Base-by-base conservation (phyloP, 2,797 vertebrate genomes). In the Cephalopachus bancanus region DNA sequence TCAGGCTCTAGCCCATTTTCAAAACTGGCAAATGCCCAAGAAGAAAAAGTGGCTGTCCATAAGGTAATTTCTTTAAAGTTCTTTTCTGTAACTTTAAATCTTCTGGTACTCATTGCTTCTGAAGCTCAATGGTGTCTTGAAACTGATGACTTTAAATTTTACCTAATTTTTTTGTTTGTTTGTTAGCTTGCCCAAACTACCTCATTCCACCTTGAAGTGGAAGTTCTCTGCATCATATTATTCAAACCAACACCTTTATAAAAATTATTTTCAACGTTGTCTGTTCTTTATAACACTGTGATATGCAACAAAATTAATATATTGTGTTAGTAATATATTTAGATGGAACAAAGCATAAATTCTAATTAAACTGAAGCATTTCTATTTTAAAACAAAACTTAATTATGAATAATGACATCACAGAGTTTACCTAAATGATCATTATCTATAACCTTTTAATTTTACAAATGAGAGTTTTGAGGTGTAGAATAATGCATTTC, bases 391-490 rank as follows among this genome's bases (percentile, higher is more conserved):
- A 83, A 74, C 10, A 90, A 81, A 30, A 83, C 11, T 67, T 84
- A 80, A 37, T 53, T 76, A 64, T 84, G 28, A 55, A 53, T 89
- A 55, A 74, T n/a, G 26, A 83, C 8, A 71, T 53, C 30, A 62
- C 64, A 67, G 16, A 93, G 10, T 60, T 81, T 93, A 76, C 49
- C 17, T 69, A 76, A 74, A 33, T 85, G 5, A 65, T 71, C 22
- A 89, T 71, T 60, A 89, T 2, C 16, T 26, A 59, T 84, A 89
- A 72, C 4, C 16, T 93, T 15, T 57, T 59, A 33, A 85, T 92
- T 92, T 89, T 93, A 85, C 30, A 72, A 55, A 24, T 81, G 19
- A 69, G n/a, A 69, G 30, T 55, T 89, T 92, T 75, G 24, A 92
- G 71, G 57, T 6, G 16, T 51, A 33, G 37, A 83, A 19, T 53